A percentile compares a stretch with the other conserved stretches of the same genome.
phyloP scores from a whole-genome alignment of 2,888 invertebrate genomes.

The Lordiphosa andalusiaca region DNA sequence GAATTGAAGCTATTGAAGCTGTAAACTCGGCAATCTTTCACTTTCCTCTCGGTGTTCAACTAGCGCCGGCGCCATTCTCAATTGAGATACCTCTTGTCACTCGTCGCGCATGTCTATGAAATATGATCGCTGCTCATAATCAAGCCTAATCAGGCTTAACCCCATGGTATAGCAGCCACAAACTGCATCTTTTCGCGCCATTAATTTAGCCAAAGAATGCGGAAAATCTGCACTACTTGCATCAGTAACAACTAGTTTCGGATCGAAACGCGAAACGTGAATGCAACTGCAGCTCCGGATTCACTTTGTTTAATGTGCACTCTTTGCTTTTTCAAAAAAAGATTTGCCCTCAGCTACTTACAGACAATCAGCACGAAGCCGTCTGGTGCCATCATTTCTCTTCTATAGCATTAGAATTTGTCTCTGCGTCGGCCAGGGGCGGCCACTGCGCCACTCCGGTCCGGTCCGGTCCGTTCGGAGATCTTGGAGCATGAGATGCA shows the following conservation, averaged over 20 bases:
- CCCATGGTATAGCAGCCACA: conserved; percentile 14
- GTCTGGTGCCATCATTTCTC: conserved; percentile 47
- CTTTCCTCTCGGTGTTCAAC: conserved; percentile 18
- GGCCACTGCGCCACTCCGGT: conserved; percentile 48
- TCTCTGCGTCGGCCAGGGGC: conserved; percentile 48
- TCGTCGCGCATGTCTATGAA: conserved; percentile 20
- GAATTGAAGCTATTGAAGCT: too few relatives aligned
- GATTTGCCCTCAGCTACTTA: conserved; percentile 72
- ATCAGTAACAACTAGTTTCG: conserved; percentile 49
- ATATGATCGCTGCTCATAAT: conserved; percentile 49
- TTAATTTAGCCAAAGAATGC: conserved; percentile 74
- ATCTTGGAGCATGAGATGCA: conserved; percentile 39
- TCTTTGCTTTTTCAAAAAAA: conserved; percentile 32
- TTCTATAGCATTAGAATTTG: conserved; percentile 67
- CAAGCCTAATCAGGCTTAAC: conserved; percentile 58
- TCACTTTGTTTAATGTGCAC: conserved; percentile 43
- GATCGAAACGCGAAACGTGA: conserved; percentile 21
- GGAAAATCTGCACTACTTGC: conserved; percentile 61
- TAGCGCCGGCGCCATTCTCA: conserved; percentile 57
- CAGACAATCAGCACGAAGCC: conserved; percentile 70
- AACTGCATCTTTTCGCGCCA: conserved; percentile 70
- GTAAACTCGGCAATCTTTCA: too few relatives aligned
- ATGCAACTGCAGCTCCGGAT: conserved; percentile 21
- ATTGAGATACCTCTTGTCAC: conserved; percentile 25
- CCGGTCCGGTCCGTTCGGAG: too few relatives aligned